phyloP scores from a whole-genome alignment of 2,888 invertebrate species.

The Eupelmus urozonus region DNA sequence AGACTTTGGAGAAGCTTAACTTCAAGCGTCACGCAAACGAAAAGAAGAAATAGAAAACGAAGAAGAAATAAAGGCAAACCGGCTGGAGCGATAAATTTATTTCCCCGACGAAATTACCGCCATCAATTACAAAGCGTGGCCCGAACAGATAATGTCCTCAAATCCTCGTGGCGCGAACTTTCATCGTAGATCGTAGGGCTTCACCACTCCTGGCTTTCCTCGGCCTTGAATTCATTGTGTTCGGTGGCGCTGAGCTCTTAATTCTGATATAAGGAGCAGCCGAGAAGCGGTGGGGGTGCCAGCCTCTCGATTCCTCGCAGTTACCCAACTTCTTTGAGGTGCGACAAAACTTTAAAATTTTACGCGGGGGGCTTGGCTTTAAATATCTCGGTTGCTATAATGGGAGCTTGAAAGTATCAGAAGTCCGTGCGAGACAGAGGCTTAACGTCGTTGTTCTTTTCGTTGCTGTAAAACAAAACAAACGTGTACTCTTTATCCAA shows the following conservation, averaged over 20 bases:
- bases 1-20: background rate
- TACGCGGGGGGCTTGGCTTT: background rate
- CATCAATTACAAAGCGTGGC: constrained; percentile 66
- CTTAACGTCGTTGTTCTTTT: too few relatives aligned
- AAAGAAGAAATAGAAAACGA: constrained; percentile 19
- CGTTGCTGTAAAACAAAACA: too few relatives aligned
- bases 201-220: constrained; percentile 7
- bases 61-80: background rate
- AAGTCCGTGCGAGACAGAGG: too few relatives aligned
- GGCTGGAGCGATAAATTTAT: constrained; percentile 54
- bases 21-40: background rate
- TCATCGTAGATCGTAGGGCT: constrained; percentile 68
- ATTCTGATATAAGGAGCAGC: constrained; percentile 53
- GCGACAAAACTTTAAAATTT: constrained; percentile 33
- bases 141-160: constrained; percentile 71
- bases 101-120: constrained; percentile 64
- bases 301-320: constrained; percentile 31
- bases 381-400: too few relatives aligned
- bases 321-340: background rate
- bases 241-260: constrained; percentile 33
- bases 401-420: too few relatives aligned
- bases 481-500: too few relatives aligned
- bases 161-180: constrained; percentile 70
- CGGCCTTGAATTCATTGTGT: constrained; percentile 58
- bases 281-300: background rate